Evolutionary conservation across 1,140 invertebrate genomes (phyloP).

Genomic region (Plectrocnemia conspersa): DNA sequence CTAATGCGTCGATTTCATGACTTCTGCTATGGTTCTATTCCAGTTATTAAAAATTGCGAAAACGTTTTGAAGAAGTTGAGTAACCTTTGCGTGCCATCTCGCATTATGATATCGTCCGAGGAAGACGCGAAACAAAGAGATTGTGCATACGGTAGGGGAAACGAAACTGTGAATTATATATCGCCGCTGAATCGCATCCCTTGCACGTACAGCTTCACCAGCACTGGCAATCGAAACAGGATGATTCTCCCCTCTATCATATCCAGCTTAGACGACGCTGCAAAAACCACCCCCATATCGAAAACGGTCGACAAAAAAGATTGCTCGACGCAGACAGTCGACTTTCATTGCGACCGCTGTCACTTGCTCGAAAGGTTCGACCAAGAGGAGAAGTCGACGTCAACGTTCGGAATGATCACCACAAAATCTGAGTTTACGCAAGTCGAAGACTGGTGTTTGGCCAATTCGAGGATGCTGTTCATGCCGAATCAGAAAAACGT

Average conservation of each 20-base stretch:
- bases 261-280: background rate
- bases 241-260: constrained; percentile 3
- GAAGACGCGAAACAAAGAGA: background rate
- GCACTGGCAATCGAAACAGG: background rate
- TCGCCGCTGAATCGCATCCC: constrained; percentile 13
- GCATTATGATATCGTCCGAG: background rate
- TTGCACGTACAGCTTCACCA: constrained; percentile 1
- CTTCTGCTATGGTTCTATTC: too few relatives aligned
- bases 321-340: constrained; percentile 15
- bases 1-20: too few relatives aligned
- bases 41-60: constrained; percentile 31
- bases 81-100: constrained; percentile 18
- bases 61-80: constrained; percentile 26
- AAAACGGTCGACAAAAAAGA: background rate
- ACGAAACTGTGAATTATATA: background rate
- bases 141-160: background rate
- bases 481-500: constrained; percentile 11
- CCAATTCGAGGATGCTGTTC: constrained; percentile 20
- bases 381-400: constrained; percentile 10
- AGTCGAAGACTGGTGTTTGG: constrained; percentile 20
- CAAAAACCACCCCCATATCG: background rate
- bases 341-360: constrained; percentile 16
- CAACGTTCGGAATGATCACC: background rate
- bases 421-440: constrained; percentile 10
- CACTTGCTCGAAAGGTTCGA: background rate